Percentiles rank a stretch among this genome's conserved stretches.
Evolutionary conservation across 1,140 invertebrate genomes (phyloP).

Genomic region (Magallana angulata): DNA sequence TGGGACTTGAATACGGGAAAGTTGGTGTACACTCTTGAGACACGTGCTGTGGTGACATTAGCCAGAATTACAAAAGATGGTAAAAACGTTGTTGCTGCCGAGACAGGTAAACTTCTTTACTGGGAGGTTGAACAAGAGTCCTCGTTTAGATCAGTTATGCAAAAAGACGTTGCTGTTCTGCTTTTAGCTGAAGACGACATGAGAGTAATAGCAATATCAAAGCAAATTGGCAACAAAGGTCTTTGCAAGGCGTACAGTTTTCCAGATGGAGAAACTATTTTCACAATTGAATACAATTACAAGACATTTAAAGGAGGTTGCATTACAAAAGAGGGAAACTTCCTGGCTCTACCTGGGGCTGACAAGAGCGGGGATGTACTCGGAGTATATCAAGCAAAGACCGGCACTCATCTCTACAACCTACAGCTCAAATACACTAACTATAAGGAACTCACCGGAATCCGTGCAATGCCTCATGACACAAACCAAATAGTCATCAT

Average conservation of each 20-base stretch:
- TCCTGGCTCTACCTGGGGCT: constrained; percentile 88
- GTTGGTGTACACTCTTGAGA: constrained; percentile 90
- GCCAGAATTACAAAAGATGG: constrained; percentile 88
- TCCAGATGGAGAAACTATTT: constrained; percentile 86
- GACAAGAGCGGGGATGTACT: constrained; percentile 93
- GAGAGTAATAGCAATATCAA: constrained; percentile 91
- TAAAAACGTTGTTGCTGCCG: constrained; percentile 90
- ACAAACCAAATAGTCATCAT: constrained; percentile 91
- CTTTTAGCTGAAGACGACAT: constrained; percentile 90
- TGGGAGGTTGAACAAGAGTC: constrained; percentile 93
- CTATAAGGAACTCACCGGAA: constrained; percentile 77
- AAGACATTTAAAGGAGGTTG: constrained; percentile 82
- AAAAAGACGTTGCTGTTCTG: constrained; percentile 92
- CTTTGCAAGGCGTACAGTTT: constrained; percentile 66
- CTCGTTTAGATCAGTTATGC: constrained; percentile 85
- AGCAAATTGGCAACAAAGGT: constrained; percentile 64
- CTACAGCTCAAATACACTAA: constrained; percentile 76
- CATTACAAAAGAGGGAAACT: constrained; percentile 89
- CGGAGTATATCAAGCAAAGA: constrained; percentile 90
- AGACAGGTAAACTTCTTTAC: constrained; percentile 94
- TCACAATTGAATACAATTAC: constrained; percentile 87
- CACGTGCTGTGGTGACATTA: constrained; percentile 83
- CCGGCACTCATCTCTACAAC: constrained; percentile 89
- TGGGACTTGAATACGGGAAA: constrained; percentile 95
- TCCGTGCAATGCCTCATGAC: constrained; percentile 80